phyloP scores from a whole-genome alignment of 2,888 invertebrate genomes.

The Balanococcus diminutus region DNA sequence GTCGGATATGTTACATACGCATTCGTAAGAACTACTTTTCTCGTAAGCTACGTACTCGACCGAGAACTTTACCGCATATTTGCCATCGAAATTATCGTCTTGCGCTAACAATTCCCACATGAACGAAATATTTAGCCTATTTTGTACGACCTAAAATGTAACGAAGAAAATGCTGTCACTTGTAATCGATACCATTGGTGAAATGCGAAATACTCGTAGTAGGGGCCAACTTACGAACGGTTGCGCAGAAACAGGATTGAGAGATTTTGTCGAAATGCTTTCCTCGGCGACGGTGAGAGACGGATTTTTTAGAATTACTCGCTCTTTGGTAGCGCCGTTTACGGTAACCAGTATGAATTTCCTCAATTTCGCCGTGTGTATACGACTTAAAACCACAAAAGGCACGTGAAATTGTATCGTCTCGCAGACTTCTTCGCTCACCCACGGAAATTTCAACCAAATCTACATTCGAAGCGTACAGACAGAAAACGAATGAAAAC shows the following conservation, averaged over 20 bases:
- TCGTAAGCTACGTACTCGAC: slow-evolving; percentile 17
- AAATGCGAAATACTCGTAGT: slow-evolving; percentile 32
- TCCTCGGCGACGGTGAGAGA: not conserved
- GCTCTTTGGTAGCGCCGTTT: slow-evolving; percentile 65
- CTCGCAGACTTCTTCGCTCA: slow-evolving; percentile 65
- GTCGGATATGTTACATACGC: slow-evolving; percentile 16
- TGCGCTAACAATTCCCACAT: slow-evolving; percentile 58
- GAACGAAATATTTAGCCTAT: slow-evolving; percentile 57
- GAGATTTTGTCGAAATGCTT: not conserved
- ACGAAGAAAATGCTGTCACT: no score
- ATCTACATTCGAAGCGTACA: slow-evolving; percentile 63
- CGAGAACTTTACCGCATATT: slow-evolving; percentile 29
- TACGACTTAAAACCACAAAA: slow-evolving; percentile 69
- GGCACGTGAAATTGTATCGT: slow-evolving; percentile 74
- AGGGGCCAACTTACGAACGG: slow-evolving; percentile 45
- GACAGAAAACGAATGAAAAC: not conserved
- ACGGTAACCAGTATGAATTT: slow-evolving; percentile 84
- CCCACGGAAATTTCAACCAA: slow-evolving; percentile 82
- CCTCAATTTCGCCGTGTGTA: slow-evolving; percentile 82
- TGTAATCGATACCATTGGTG: not conserved
- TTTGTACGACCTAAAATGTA: slow-evolving; percentile 34
- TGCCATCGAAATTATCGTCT: not conserved
- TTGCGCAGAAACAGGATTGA: slow-evolving; percentile 32
- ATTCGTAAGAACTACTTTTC: slow-evolving; percentile 32
- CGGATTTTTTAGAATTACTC: slow-evolving; percentile 60